Evolutionary conservation across 2,113 vertebrate genomes (phyloP), one percentile per base, ranked within the genome.

Genomic region (Leucopsar rothschildi): DNA sequence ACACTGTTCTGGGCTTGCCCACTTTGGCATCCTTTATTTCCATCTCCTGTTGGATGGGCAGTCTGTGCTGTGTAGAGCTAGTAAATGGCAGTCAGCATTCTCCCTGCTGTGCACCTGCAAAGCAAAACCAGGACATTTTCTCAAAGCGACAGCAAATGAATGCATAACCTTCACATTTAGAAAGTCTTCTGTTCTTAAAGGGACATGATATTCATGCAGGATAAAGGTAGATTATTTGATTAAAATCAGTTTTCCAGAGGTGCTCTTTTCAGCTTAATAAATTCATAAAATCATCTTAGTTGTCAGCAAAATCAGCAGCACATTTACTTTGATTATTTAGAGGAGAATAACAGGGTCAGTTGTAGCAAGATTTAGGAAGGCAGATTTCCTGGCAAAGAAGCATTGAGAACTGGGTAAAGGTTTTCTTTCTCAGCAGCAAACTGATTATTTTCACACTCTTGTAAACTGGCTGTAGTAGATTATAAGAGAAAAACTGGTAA

Each of bases 1-100:
- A 6, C 14, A 22, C 0, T 37, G 5, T 71, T 7, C 28, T 78
- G 50, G 3, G 35, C 64, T 82, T 37, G 1, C 2, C 6, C 8
- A 22, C 22, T 60, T 50, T 35, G 31, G 6, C 5, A 71, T 37
- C 10, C 18, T 71, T 65, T 61, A n/a, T 4, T 65, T 76, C 24
- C 47, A 40, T 5, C 12, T 33, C 40, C 52, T 59, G 2, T 19
- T n/a, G 39, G 14, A 29, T 42, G 33, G 27, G 28, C 10, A n/a
- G 12, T n/a, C 15, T 0, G 0, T 24, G 23, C 7, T 1, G 10
- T 4, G 17, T 35, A 23, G 4, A 44, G 4, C 11, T 4, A 47
- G 8, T 3, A 64, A 73, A n/a, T 24, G 29, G 4, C 18, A 42
- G 18, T 28, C 17, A 78, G 5, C 8, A 29, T 39, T 20, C 19